Evolutionary conservation across 2,797 vertebrate genomes (phyloP).

Genomic region (Sciurus vulgaris): DNA sequence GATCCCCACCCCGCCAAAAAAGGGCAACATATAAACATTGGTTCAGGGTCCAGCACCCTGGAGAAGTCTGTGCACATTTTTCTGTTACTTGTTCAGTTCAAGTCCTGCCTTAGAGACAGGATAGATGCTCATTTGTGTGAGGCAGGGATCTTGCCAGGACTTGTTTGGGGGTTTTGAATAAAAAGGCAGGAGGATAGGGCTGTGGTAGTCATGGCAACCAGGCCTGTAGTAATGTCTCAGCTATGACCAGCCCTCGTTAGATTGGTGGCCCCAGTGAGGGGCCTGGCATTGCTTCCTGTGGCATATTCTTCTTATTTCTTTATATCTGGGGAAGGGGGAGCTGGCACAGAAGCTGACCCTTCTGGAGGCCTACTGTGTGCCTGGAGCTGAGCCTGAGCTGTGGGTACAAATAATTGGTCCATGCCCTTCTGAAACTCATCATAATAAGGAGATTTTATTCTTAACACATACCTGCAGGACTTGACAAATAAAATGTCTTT

Average conservation of each 20-base stretch:
- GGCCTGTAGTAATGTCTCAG: slow-evolving; percentile 59
- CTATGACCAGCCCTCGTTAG: slow-evolving; percentile 66
- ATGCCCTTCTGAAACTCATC: slow-evolving; percentile 63
- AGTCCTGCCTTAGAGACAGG: slow-evolving; percentile 69
- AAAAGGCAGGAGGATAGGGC: slow-evolving; percentile 72
- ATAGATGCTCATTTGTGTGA: slow-evolving; percentile 82
- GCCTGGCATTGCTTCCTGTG: slow-evolving; percentile 56
- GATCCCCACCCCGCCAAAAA: background rate
- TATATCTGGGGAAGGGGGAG: slow-evolving; percentile 6
- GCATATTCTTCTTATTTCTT: slow-evolving; percentile 53
- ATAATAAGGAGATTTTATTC: slow-evolving; percentile 55
- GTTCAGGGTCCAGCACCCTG: slow-evolving; percentile 63
- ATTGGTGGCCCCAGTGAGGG: slow-evolving; percentile 28
- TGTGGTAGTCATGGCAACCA: slow-evolving; percentile 80
- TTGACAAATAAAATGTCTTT: slow-evolving; percentile 68
- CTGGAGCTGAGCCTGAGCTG: slow-evolving; percentile 53
- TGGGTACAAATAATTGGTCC: slow-evolving; percentile 63
- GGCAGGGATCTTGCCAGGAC: slow-evolving; percentile 78
- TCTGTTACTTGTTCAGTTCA: slow-evolving; percentile 71
- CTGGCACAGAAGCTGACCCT: slow-evolving; percentile 21
- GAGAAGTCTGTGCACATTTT: slow-evolving; percentile 71
- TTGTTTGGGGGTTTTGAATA: slow-evolving; percentile 78
- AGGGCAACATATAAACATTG: slow-evolving; percentile 35
- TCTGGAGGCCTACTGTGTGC: slow-evolving; percentile 61
- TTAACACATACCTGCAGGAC: slow-evolving; percentile 60